Conservation (phyloP, 2,113 vertebrate species). For the Empidonax traillii region DNA sequence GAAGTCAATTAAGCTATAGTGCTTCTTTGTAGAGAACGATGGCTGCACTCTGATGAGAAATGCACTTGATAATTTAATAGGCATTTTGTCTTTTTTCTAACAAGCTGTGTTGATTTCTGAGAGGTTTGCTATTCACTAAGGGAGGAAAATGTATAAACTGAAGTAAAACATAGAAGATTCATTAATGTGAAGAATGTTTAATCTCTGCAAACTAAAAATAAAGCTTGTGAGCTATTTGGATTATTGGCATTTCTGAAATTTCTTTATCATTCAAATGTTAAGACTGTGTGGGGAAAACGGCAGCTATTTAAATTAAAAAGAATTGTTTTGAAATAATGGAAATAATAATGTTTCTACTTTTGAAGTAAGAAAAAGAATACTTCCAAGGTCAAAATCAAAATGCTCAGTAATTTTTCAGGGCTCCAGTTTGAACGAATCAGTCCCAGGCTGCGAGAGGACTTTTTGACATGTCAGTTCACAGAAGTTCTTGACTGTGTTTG, state of each 20-base stretch:
- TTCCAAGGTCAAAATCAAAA: slow-evolving; percentile 15
- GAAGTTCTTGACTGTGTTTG: not conserved
- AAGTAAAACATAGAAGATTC: slow-evolving; percentile 17
- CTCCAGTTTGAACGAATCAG: not conserved
- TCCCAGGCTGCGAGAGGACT: not conserved
- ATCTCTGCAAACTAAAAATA: slow-evolving; percentile 39
- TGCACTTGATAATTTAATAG: slow-evolving; percentile 50
- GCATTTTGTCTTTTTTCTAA: slow-evolving; percentile 57
- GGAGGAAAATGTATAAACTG: not conserved
- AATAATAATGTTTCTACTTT: not conserved
- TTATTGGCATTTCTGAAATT: not conserved
- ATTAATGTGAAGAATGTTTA: not conserved
- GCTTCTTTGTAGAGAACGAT: not conserved
- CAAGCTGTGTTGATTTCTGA: slow-evolving; percentile 55
- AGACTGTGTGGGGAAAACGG: not conserved
- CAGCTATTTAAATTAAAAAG: not conserved
- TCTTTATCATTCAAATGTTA: not conserved
- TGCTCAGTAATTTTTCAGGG: not conserved
- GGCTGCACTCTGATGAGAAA: slow-evolving; percentile 21
- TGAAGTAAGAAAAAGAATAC: not conserved
- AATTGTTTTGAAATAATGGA: not conserved
- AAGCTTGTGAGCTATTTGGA: not conserved
- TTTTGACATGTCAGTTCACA: not conserved
- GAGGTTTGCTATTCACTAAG: slow-evolving; percentile 5
- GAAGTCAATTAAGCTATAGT: slow-evolving; percentile 11